phyloP scores from a whole-genome alignment of 2,888 invertebrate genomes.

The Baronia brevicornis region DNA sequence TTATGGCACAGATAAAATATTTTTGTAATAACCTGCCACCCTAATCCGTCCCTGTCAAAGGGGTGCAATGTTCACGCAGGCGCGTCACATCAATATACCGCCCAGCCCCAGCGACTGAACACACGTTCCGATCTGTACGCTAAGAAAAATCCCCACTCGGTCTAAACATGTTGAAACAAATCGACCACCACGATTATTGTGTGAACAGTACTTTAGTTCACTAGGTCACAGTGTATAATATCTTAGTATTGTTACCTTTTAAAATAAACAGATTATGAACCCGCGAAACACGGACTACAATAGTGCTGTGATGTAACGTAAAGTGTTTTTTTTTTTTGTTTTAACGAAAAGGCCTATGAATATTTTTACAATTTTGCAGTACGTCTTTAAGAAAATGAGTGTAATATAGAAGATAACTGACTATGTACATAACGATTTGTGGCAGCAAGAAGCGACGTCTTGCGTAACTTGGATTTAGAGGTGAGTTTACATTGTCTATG shows the following conservation, averaged over 20 bases:
- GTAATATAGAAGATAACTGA: constrained; percentile 4
- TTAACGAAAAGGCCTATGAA: constrained; percentile 8
- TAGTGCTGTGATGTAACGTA: constrained; percentile 15
- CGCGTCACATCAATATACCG: constrained; percentile 42
- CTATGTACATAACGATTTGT: background rate
- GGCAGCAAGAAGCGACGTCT: too few species aligned
- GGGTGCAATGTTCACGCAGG: constrained; percentile 58
- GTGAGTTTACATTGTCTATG: too few species aligned
- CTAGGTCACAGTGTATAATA: too few species aligned
- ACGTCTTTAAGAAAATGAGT: background rate
- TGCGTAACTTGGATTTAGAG: too few species aligned
- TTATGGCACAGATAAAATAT: background rate
- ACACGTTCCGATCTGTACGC: constrained; percentile 19
- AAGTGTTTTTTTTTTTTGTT: constrained; percentile 11
- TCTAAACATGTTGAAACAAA: constrained; percentile 14
- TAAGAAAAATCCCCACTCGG: constrained; percentile 18
- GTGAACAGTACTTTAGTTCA: too few species aligned
- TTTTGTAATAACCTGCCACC: constrained; percentile 1
- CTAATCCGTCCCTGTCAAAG: constrained; percentile 37
- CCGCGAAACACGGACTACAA: background rate
- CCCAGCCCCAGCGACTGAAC: constrained; percentile 33
- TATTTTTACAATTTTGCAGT: constrained; percentile 1
- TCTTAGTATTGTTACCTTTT: too few species aligned
- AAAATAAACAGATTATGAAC: background rate
- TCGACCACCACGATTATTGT: too few species aligned